These are phyloP conservation scores for Actinernus sp. DNA, from an alignment of 92 coral and sea anemone genomes.

Conservation along the genomic window DNA sequence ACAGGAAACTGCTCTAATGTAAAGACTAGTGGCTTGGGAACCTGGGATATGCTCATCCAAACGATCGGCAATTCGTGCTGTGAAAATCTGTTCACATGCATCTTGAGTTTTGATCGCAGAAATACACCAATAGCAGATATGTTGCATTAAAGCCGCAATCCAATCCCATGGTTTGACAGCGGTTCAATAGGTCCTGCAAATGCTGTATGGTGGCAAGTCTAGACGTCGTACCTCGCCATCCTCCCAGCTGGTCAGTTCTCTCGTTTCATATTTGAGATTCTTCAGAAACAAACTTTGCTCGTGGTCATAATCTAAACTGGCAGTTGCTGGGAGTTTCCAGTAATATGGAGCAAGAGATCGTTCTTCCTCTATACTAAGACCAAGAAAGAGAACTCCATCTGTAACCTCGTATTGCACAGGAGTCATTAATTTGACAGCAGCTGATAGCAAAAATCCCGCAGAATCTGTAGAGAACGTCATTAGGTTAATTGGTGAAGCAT, in stretches of 20 bases:
- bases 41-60: constrained; percentile 44
- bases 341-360: constrained; percentile 43
- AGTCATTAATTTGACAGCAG: constrained; percentile 10
- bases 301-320: constrained; percentile 56
- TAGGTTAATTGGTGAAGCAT: constrained; percentile 18
- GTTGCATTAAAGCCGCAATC: constrained; percentile 46
- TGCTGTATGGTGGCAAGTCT: constrained; percentile 26
- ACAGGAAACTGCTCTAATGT: constrained; percentile 32
- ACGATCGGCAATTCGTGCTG: constrained; percentile 35
- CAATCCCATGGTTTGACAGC: constrained; percentile 23
- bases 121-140: constrained; percentile 39
- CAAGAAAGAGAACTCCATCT: constrained; percentile 29
- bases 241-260: constrained; percentile 39
- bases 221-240: constrained; percentile 8
- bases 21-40: constrained; percentile 35
- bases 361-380: constrained; percentile 46
- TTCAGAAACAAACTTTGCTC: constrained; percentile 53
- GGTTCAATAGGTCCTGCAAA: constrained; percentile 31
- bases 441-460: constrained; percentile 12
- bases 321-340: constrained; percentile 49
- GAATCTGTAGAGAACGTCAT: too few species aligned
- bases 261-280: constrained; percentile 39
- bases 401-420: too few species aligned
- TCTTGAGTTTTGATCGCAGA: constrained; percentile 48
- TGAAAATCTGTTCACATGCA: constrained; percentile 34